Conservation (phyloP, 2,113 vertebrate species). For the Triplophysa dalaica region DNA sequence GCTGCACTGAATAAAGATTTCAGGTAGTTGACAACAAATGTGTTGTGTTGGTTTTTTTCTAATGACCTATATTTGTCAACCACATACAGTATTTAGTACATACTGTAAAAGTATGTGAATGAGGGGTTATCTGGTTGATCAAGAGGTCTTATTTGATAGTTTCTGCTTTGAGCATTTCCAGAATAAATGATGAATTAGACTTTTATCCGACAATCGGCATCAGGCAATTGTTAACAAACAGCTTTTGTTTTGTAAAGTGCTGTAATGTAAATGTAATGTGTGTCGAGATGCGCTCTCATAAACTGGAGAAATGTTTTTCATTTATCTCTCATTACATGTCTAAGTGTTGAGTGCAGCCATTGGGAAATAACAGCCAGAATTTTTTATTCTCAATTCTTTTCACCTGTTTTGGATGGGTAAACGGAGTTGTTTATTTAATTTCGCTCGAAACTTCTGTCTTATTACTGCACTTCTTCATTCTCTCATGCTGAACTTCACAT, state of each 20-base stretch:
- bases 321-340: neutral
- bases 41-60: too few species aligned
- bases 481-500: too few species aligned
- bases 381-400: neutral
- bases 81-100: too few species aligned
- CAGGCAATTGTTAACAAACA: neutral
- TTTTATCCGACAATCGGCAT: neutral
- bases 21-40: too few species aligned
- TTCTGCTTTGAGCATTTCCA: neutral
- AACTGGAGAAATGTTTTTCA: neutral
- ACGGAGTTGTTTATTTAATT: neutral
- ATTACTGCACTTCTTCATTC: neutral
- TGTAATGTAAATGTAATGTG: conserved; percentile 20
- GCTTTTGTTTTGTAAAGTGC: neutral
- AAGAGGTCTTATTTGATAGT: too few species aligned
- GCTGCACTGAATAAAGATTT: too few species aligned
- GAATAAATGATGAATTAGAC: neutral
- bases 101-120: too few species aligned
- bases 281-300: conserved; percentile 4
- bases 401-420: neutral
- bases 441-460: neutral
- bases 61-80: too few species aligned
- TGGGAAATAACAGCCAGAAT: neutral
- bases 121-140: too few species aligned
- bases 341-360: conserved; percentile 6